Base-by-base conservation (phyloP, 2,888 invertebrate species). In the Megastigmus dorsalis region DNA sequence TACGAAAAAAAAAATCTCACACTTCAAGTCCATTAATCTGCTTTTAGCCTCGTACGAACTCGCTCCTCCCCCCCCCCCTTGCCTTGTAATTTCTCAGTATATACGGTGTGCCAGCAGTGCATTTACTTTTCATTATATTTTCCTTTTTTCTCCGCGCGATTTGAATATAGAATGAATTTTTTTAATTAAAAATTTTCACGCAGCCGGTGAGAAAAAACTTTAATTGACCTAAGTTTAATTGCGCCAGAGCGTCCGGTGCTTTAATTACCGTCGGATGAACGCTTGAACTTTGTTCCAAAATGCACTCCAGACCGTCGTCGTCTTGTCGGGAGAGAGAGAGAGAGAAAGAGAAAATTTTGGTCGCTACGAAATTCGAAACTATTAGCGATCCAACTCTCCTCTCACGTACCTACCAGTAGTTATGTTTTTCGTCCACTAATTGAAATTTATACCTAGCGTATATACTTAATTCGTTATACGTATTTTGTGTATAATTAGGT, bases 201-300 rank as follows among this genome's bases (percentile, higher is more conserved):
- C 48, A 9, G 18, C 13, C 23, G 13, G 9, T 4, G 18, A 13
- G 15, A 36, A 26, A 41, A 65, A 67, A 60, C 66, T 54, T 67
- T 73, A 67, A 67, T 73, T 67, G 73, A 52, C 67, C 60, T 15
- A 73, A 73, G 67, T 73, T 73, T 73, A 73, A 60, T 73, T 73
- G 67, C 73, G n/a, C 66, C 18, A 48, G 57, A 45, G 26, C 62
- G 66, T 54, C 45, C 43, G 30, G 33, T 20, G 67, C 43, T 67
- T 67, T 62, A 60, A 67, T 73, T 67, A 73, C 67, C 54, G 67
- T 15, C 52, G 45, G 33, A 15, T 20, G 36, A 4, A 15, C 15
- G 36, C 28, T n/a, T 43, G 38, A 71, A 71, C 38, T 73, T 67
- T 67, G 45, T 48, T 73, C 38, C 54, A 26, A 52, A 66, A 72